Conservation (phyloP, 2,888 invertebrate genomes). For the Aspidiotus destructor region DNA sequence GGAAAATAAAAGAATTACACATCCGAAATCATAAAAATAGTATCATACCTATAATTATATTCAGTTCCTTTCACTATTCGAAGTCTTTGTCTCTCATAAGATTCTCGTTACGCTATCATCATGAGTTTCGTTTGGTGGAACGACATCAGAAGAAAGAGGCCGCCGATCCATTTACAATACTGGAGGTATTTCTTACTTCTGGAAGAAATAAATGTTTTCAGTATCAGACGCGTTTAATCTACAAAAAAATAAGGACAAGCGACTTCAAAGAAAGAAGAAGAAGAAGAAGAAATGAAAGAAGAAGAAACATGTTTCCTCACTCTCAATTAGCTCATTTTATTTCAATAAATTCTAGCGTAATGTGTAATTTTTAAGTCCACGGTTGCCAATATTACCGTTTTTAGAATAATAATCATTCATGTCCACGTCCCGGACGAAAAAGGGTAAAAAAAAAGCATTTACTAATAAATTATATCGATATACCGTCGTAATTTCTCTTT, state of each 20-base stretch:
- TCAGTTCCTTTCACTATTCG: conserved; percentile 22
- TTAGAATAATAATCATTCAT: conserved; percentile 24
- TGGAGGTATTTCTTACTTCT: conserved; percentile 31
- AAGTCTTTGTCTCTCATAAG: conserved; percentile 17
- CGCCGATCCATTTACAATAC: conserved; percentile 34
- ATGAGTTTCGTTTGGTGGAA: conserved; percentile 36
- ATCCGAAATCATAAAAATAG: conserved; percentile 9
- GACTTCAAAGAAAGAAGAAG: not conserved
- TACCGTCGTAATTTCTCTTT: conserved; percentile 15
- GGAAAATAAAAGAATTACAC: too few species aligned
- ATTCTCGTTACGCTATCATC: conserved; percentile 30
- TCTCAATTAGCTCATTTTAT: conserved; percentile 5
- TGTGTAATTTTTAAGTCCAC: conserved; percentile 8
- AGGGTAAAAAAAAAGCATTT: conserved; percentile 31
- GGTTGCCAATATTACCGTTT: conserved; percentile 5
- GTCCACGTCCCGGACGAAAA: conserved; percentile 31
- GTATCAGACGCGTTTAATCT: not conserved
- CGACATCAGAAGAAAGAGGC: conserved; percentile 34
- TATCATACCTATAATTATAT: conserved; percentile 21
- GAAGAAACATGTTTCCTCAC: not conserved
- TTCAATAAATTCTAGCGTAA: conserved; percentile 5
- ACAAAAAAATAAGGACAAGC: not conserved
- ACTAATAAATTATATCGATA: conserved; percentile 23
- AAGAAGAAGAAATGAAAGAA: conserved; percentile 3
- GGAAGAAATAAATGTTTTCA: conserved; percentile 15